Evolutionary conservation across 1,140 invertebrate species (phyloP).

Genomic region (Hycleus cichorii): DNA sequence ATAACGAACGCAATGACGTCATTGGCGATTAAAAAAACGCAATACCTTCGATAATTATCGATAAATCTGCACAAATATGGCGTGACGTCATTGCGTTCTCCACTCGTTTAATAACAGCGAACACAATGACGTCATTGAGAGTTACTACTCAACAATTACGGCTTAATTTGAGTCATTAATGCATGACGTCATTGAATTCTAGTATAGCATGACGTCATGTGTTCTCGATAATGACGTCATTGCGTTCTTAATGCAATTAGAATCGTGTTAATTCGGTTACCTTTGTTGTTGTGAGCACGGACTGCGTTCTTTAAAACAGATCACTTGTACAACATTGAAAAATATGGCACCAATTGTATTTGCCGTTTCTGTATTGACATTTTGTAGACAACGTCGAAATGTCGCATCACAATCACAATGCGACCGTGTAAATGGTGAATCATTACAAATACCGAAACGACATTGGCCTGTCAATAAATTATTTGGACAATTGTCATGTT

Average conservation of each 20-base stretch:
- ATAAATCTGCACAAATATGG: too few relatives aligned
- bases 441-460: slow-evolving; percentile 59
- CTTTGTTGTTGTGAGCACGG: slow-evolving; percentile 57
- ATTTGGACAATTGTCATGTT: slow-evolving; percentile 67
- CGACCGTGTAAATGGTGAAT: slow-evolving; percentile 59
- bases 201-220: too few relatives aligned
- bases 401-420: slow-evolving; percentile 65
- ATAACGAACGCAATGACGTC: too few relatives aligned
- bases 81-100: too few relatives aligned
- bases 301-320: slow-evolving; percentile 57
- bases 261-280: slow-evolving; percentile 36
- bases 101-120: too few relatives aligned
- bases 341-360: slow-evolving; percentile 62
- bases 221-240: too few relatives aligned
- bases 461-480: slow-evolving; percentile 53
- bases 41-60: too few relatives aligned
- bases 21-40: too few relatives aligned
- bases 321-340: slow-evolving; percentile 62
- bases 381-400: slow-evolving; percentile 59
- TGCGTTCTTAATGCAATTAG: background rate
- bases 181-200: too few relatives aligned
- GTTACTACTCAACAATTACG: too few relatives aligned
- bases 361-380: slow-evolving; percentile 57
- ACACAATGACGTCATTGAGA: too few relatives aligned
- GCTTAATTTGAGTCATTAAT: too few relatives aligned